A percentile compares a stretch with the other conserved stretches of the same genome.
Evolutionary conservation across 23 tunicate species (phyloP).

Genomic region (Halocynthia aurantium): DNA sequence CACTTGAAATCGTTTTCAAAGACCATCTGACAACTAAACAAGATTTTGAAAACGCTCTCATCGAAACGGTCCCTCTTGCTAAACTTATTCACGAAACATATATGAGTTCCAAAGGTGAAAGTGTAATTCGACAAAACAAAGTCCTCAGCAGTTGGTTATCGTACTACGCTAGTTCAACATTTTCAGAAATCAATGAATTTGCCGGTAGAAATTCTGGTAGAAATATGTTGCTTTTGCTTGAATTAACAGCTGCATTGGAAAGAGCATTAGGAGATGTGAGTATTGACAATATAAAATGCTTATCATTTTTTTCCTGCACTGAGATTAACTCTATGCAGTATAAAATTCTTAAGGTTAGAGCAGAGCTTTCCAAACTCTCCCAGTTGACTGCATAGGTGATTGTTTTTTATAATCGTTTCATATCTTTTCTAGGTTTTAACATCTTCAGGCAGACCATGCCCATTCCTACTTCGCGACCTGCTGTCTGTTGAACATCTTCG

Average conservation of each 20-base stretch:
- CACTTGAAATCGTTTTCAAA: background rate
- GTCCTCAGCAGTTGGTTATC: too few relatives aligned
- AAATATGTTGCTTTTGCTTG: background rate
- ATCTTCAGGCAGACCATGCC: constrained; percentile 24
- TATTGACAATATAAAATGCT: background rate
- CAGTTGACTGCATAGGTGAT: too few relatives aligned
- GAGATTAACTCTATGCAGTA: too few relatives aligned
- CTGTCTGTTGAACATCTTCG: constrained; percentile 17
- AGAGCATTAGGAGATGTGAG: constrained; percentile 36
- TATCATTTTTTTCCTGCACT: too few relatives aligned
- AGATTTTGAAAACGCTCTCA: background rate
- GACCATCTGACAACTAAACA: background rate
- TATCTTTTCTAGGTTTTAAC: constrained; percentile 32
- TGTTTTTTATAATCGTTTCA: background rate
- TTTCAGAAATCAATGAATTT: too few relatives aligned
- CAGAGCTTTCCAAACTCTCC: too few relatives aligned
- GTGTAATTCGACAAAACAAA: too few relatives aligned
- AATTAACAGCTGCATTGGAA: constrained; percentile 21
- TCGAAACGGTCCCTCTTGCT: background rate
- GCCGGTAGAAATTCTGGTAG: too few relatives aligned
- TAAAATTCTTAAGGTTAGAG: too few relatives aligned
- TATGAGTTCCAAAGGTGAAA: too few relatives aligned
- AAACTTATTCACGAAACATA: background rate
- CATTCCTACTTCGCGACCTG: constrained; percentile 58
- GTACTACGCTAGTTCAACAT: too few relatives aligned